Conservation (phyloP, 1,140 invertebrate genomes). For the Bombyx mandarina region DNA sequence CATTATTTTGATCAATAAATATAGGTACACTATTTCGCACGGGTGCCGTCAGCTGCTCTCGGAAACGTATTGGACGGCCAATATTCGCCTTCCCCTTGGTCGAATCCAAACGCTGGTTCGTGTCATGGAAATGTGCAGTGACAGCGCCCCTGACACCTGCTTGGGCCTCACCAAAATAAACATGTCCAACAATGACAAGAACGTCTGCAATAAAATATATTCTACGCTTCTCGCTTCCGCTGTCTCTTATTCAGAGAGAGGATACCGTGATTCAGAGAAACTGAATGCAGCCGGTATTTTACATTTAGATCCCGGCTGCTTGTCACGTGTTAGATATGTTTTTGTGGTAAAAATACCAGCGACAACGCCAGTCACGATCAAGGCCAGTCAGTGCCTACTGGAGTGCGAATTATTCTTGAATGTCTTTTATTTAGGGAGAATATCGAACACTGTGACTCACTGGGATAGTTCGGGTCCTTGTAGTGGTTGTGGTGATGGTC, state of each 20-base stretch:
- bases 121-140: conserved; percentile 39
- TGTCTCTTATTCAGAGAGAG: conserved; percentile 10
- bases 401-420: no score
- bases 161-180: conserved; percentile 51
- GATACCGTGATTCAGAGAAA: conserved; percentile 7
- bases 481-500: conserved; percentile 49
- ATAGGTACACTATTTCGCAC: no score
- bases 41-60: no score
- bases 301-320: conserved; percentile 10
- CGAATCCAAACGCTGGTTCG: conserved; percentile 30
- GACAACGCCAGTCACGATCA: conserved; percentile 34
- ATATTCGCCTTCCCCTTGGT: conserved; percentile 61
- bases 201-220: conserved; percentile 31
- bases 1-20: no score
- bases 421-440: neutral
- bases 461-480: conserved; percentile 25
- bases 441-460: conserved; percentile 27
- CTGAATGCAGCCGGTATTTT: conserved; percentile 8
- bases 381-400: conserved; percentile 17
- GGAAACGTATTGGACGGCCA: conserved; percentile 10
- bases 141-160: conserved; percentile 51
- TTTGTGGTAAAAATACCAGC: conserved; percentile 38
- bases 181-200: conserved; percentile 41
- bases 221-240: conserved; percentile 18
- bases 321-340: conserved; percentile 34